A percentile compares a stretch with the other conserved stretches of the same genome.
phyloP scores from a whole-genome alignment of 2,888 invertebrate species.

The Limnephilus lunatus region DNA sequence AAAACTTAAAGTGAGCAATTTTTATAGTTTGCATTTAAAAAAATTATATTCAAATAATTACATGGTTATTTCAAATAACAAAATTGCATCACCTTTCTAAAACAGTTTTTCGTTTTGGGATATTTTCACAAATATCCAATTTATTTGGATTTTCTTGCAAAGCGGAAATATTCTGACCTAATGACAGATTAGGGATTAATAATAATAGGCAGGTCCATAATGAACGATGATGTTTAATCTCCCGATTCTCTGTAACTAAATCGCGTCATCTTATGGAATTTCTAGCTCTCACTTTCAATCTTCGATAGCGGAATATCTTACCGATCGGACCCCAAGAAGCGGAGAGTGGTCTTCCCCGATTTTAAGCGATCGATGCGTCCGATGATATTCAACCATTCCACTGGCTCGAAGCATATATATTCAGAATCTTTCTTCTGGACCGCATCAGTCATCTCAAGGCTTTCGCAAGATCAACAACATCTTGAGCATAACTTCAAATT shows the following conservation, averaged over 20 bases:
- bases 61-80: too few relatives aligned
- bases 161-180: too few relatives aligned
- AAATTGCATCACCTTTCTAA: too few relatives aligned
- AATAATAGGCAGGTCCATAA: not conserved
- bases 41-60: too few relatives aligned
- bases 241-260: not conserved
- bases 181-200: too few relatives aligned
- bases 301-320: not conserved
- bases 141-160: too few relatives aligned
- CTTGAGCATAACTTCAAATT: not conserved
- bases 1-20: too few relatives aligned
- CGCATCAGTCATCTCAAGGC: not conserved
- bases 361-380: not conserved
- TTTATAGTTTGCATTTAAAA: too few relatives aligned
- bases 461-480: not conserved
- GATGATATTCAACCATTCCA: not conserved
- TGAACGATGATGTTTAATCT: not conserved
- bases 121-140: too few relatives aligned
- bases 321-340: not conserved
- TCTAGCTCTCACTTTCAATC: not conserved
- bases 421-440: not conserved
- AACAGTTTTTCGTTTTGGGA: too few relatives aligned
- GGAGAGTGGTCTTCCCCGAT: not conserved
- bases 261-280: not conserved
- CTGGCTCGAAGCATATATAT: not conserved